A percentile compares a stretch with the other conserved stretches of the same genome.
Conservation (phyloP, 2,888 invertebrate species). For the Halocaridina rubra region DNA sequence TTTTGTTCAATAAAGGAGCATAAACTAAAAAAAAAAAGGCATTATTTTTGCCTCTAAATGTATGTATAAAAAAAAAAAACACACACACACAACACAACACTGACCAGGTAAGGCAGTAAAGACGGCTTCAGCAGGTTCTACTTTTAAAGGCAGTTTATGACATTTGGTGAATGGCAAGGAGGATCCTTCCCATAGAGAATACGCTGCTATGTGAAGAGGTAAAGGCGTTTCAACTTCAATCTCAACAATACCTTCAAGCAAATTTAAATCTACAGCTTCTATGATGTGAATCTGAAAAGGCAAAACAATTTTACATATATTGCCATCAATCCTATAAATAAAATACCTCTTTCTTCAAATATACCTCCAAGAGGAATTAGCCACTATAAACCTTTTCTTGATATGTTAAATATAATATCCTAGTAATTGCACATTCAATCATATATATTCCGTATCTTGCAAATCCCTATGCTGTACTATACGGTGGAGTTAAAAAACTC, state of each 20-base stretch:
- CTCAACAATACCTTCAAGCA: slow-evolving; percentile 47
- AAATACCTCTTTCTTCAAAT: neutral
- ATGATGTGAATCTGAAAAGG: slow-evolving; percentile 41
- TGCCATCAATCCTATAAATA: neutral
- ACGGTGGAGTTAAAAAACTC: too few species aligned
- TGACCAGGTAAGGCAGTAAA: slow-evolving; percentile 38
- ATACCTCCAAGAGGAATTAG: too few species aligned
- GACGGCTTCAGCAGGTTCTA: slow-evolving; percentile 28
- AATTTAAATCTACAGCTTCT: slow-evolving; percentile 43
- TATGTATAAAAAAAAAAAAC: too few species aligned
- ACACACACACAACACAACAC: too few species aligned
- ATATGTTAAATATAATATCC: too few species aligned
- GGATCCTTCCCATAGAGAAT: slow-evolving; percentile 1
- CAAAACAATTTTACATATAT: neutral
- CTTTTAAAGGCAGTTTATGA: slow-evolving; percentile 39
- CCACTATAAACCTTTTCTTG: too few species aligned
- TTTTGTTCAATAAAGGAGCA: neutral
- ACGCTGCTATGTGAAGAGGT: slow-evolving; percentile 36
- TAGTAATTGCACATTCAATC: neutral
- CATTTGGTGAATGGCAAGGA: slow-evolving; percentile 51
- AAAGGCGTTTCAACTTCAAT: slow-evolving; percentile 41
- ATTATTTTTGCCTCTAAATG: too few species aligned
- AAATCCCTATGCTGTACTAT: neutral
- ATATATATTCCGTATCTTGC: neutral
- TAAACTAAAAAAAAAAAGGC: neutral